phyloP scores from a whole-genome alignment of 1,140 invertebrate genomes.

The Batillaria attramentaria region DNA sequence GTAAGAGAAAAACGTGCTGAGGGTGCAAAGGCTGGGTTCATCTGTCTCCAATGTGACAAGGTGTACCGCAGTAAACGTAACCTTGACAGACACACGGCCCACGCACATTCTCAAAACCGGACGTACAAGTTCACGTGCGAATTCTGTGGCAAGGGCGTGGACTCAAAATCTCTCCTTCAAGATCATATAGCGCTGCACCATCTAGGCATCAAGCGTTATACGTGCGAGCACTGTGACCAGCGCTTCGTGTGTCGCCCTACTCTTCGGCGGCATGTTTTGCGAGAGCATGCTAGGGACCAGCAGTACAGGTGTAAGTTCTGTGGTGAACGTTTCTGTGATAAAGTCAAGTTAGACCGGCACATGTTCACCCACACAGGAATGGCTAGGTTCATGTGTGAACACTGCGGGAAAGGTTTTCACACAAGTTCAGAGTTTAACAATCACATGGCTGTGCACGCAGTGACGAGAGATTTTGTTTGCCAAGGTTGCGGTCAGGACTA shows the following conservation, averaged over 20 bases:
- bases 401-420: slow-evolving; percentile 19
- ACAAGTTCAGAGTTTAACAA: slow-evolving; percentile 2
- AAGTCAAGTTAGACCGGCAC: slow-evolving; percentile 6
- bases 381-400: slow-evolving; percentile 13
- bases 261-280: not conserved
- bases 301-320: slow-evolving; percentile 13
- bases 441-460: not conserved
- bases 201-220: not conserved
- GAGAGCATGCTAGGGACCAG: slow-evolving; percentile 13
- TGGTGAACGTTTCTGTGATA: slow-evolving; percentile 12
- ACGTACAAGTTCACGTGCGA: slow-evolving; percentile 19
- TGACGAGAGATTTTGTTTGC: not conserved
- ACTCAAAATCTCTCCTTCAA: not conserved
- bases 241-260: not conserved
- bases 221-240: slow-evolving; percentile 8
- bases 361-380: slow-evolving; percentile 11
- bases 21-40: not conserved
- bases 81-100: not conserved
- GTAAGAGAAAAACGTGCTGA: not conserved
- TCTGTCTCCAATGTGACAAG: slow-evolving; percentile 4
- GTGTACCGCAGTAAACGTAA: slow-evolving; percentile 12
- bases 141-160: slow-evolving; percentile 14
- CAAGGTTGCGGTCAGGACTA: slow-evolving; percentile 5
- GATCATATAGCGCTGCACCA: slow-evolving; percentile 9
- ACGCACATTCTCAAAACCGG: not conserved